Percentiles rank a stretch among this genome's conserved stretches.
These are phyloP conservation scores for Zaprionus lineosus DNA, from an alignment of 2,888 invertebrate species.

Conservation along the genomic window DNA sequence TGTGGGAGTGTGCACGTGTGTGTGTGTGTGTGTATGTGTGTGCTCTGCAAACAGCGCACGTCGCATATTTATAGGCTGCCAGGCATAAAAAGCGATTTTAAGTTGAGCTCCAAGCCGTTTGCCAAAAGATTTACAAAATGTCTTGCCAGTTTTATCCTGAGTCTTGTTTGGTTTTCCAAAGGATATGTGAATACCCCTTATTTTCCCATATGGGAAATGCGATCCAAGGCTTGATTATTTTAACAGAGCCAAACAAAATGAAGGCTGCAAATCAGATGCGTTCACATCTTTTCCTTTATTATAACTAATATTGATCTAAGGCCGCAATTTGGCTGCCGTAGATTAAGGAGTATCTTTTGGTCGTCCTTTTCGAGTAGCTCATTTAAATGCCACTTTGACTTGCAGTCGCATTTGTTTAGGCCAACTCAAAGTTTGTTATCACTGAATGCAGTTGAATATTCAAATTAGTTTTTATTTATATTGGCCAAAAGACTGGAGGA, in stretches of 20 bases:
- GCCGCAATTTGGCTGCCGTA: no score
- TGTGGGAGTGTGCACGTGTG: not conserved
- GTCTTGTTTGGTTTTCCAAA: not conserved
- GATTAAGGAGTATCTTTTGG: slow-evolving; percentile 9
- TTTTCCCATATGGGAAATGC: no score
- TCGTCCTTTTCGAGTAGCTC: not conserved
- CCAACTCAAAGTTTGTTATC: slow-evolving; percentile 65
- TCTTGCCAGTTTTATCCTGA: slow-evolving; percentile 32
- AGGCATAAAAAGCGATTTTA: slow-evolving; percentile 77
- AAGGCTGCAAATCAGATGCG: no score
- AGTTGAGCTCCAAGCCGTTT: slow-evolving; percentile 55
- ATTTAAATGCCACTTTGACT: slow-evolving; percentile 15
- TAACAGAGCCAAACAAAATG: no score
- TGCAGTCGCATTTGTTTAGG: slow-evolving; percentile 58
- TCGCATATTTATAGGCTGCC: slow-evolving; percentile 79
- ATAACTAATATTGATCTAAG: no score
- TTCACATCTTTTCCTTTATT: no score
- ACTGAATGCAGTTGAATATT: slow-evolving; percentile 63
- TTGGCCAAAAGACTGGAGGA: slow-evolving; percentile 26
- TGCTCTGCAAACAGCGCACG: slow-evolving; percentile 71
- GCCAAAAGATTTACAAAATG: slow-evolving; percentile 75
- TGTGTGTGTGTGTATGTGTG: slow-evolving; percentile 7
- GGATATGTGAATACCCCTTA: slow-evolving; percentile 9
- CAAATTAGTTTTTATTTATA: slow-evolving; percentile 68
- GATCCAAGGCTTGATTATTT: no score